These are phyloP conservation scores for Ailurus styani DNA, from an alignment of 2,113 vertebrate genomes.

Conservation along the genomic window DNA sequence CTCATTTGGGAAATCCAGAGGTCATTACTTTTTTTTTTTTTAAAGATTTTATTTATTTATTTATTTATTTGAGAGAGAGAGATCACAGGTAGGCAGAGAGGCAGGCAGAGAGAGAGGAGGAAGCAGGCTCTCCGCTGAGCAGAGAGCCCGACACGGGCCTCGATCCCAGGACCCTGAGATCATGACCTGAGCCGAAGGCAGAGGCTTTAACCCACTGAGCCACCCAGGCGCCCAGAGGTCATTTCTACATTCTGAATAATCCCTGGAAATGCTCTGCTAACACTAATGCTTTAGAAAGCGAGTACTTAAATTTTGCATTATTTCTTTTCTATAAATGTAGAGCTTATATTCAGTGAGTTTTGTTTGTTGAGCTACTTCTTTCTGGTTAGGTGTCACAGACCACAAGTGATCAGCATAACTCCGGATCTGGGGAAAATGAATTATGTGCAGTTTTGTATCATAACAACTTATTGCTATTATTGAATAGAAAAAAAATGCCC, in stretches of 20 bases:
- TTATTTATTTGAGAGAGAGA: too few species aligned
- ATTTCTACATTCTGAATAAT: background rate
- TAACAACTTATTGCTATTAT: background rate
- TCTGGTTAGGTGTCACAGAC: background rate
- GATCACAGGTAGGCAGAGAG: too few species aligned
- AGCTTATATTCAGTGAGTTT: background rate
- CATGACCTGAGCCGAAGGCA: too few species aligned
- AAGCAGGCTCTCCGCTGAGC: too few species aligned
- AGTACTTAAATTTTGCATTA: background rate
- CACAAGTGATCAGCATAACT: background rate
- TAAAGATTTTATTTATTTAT: too few species aligned
- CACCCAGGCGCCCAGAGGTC: too few species aligned
- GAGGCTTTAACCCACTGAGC: too few species aligned
- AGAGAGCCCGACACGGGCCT: too few species aligned
- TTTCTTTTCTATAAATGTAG: background rate
- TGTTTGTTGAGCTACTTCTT: background rate
- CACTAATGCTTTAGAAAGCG: background rate
- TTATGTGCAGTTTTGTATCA: conserved; percentile 14
- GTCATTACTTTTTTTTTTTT: too few species aligned
- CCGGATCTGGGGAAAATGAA: background rate
- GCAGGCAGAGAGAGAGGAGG: too few species aligned
- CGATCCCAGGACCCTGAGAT: too few species aligned
- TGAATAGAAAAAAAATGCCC: background rate
- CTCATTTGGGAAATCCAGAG: background rate
- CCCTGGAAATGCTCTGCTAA: background rate